These are phyloP conservation scores for Dicranocentrus wangi DNA, from an alignment of 2,888 invertebrate genomes.

Conservation along the genomic window DNA sequence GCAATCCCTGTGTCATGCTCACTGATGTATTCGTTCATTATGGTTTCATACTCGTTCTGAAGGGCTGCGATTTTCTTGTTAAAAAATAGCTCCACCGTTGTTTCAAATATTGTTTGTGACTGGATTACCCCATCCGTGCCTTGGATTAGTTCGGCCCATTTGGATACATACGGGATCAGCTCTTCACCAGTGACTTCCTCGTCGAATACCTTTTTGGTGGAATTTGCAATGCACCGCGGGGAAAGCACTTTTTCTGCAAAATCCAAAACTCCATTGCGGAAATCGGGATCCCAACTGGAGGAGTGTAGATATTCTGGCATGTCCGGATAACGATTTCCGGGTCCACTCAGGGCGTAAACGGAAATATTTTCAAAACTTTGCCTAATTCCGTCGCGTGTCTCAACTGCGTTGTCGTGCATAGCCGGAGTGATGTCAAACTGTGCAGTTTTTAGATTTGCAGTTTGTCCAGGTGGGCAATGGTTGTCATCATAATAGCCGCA, in stretches of 20 bases:
- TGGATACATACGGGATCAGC: not conserved
- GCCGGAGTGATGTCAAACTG: not conserved
- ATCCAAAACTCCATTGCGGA: not conserved
- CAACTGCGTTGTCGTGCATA: constrained; percentile 2
- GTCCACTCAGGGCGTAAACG: constrained; percentile 18
- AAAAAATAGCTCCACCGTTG: constrained; percentile 7
- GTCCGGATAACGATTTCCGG: not conserved
- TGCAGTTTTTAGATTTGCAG: not conserved
- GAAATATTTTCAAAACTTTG: constrained; percentile 6
- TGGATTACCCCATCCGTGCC: not conserved
- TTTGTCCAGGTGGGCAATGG: not conserved
- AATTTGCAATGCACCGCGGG: not conserved
- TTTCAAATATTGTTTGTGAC: constrained; percentile 8
- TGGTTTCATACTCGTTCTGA: not conserved
- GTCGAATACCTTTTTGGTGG: constrained; percentile 14
- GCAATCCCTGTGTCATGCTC: no score
- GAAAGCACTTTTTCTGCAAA: constrained; percentile 4
- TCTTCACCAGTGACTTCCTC: not conserved
- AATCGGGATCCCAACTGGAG: not conserved
- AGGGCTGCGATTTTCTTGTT: not conserved
- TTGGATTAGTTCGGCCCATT: constrained; percentile 1
- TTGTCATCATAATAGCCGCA: constrained; percentile 22
- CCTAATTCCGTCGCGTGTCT: constrained; percentile 6
- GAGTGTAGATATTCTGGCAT: not conserved
- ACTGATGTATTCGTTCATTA: no score